Conservation (phyloP, 2,113 vertebrate genomes). For the Suncus etruscus region DNA sequence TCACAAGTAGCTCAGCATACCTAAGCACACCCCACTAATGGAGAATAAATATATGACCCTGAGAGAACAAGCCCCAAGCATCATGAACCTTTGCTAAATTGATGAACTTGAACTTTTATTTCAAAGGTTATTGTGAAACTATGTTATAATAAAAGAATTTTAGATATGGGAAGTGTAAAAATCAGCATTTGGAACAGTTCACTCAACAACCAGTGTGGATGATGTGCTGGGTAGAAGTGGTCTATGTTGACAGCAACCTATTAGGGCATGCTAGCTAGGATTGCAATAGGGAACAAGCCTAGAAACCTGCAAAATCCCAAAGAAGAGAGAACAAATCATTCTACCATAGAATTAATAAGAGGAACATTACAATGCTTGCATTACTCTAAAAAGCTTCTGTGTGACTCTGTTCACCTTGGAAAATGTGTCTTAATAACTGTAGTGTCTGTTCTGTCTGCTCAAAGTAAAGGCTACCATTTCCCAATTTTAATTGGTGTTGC, state of each 20-base stretch:
- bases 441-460: not conserved
- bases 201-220: not conserved
- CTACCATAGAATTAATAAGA: not conserved
- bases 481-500: not conserved
- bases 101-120: too few species aligned
- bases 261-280: not conserved
- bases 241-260: too few species aligned
- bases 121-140: not conserved
- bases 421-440: not conserved
- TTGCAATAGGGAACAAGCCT: not conserved
- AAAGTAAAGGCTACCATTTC: not conserved
- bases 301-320: not conserved
- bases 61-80: not conserved
- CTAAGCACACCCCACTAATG: not conserved
- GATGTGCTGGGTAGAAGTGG: not conserved
- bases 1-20: not conserved
- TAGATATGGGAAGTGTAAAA: not conserved
- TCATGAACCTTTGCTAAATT: not conserved
- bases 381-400: not conserved
- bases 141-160: not conserved
- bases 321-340: not conserved
- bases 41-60: not conserved
- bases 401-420: not conserved
- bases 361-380: not conserved
- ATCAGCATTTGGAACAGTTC: constrained; percentile 3